Evolutionary conservation across 92 coral and sea anemone species (phyloP).

Genomic region (Porites divaricata): DNA sequence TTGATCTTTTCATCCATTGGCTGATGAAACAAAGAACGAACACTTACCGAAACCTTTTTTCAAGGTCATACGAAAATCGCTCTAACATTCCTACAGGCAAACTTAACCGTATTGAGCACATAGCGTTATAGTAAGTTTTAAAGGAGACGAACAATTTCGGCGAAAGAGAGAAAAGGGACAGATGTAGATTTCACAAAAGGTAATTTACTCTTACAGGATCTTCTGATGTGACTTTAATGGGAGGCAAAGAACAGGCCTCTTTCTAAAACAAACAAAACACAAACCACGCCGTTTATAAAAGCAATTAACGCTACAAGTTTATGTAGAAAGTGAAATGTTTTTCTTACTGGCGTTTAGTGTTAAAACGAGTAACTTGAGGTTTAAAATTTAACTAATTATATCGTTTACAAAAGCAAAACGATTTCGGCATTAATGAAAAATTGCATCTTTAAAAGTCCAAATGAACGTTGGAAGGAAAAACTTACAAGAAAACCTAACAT

Average conservation of each 20-base stretch:
- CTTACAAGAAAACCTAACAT: neutral
- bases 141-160: neutral
- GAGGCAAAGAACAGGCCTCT: conserved; percentile 40
- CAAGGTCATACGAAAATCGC: too few relatives aligned
- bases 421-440: too few relatives aligned
- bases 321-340: neutral
- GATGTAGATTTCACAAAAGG: neutral
- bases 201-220: conserved; percentile 36
- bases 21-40: too few relatives aligned
- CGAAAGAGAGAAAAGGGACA: neutral
- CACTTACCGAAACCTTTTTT: too few relatives aligned
- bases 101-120: neutral
- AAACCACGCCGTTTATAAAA: neutral
- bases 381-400: too few relatives aligned
- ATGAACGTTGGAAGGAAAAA: neutral
- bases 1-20: too few relatives aligned
- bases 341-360: neutral
- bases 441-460: neutral
- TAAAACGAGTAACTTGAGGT: too few relatives aligned
- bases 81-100: neutral
- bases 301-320: neutral
- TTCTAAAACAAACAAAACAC: conserved; percentile 30
- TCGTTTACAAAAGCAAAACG: too few relatives aligned
- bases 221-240: conserved; percentile 31
- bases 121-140: neutral